Evolutionary conservation across 1,140 invertebrate genomes (phyloP), one percentile per base, ranked within the genome.

Genomic region (Drosophila burlai): DNA sequence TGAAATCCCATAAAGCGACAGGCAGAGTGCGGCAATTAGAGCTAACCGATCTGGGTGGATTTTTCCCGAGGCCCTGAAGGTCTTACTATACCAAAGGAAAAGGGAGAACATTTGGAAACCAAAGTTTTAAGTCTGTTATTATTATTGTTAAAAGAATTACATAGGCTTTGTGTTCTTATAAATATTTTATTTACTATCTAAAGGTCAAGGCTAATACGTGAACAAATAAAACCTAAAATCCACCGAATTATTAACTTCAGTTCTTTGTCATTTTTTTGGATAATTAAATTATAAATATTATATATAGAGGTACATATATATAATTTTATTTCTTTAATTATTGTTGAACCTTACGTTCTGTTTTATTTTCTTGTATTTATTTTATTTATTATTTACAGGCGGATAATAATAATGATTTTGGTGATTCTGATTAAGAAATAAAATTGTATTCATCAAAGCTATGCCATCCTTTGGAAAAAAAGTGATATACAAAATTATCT

Each of bases 1-100:
- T 71, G 63, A 71, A 71, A 71, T 71, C 67, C 67, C 67, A 71
- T 71, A 71, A 71, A 55, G 61, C 63, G 67, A 29, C 63, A 46
- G 63, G 18, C 43, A 66, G 49, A 66, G 49, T 7, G 15, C 31
- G 15, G 64, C 63, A 71, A 71, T 71, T 71, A 71, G 62, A 55
- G 67, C 18, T 54, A n/a, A 21, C 63, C 63, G 40, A 71, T 71
- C 46, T 68, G 62, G 62, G 67, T 69, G 50, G 63, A 26, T 31
- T 69, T 68, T 43, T 29, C 2, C 16, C 1, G 3, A 42, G 8
- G 38, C 2, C 29, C 52, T n/a, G 0, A 29, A n/a, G 31, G 29
- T 29, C 9, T 26, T 9, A 26, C 21, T 16, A 15, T 24, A 6
- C 3, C 15, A 9, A 7, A 9, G 4, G 13, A 15, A 16, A 47